Evolutionary conservation across 2,113 vertebrate genomes (phyloP).

Genomic region (Corynorhinus townsendii): DNA sequence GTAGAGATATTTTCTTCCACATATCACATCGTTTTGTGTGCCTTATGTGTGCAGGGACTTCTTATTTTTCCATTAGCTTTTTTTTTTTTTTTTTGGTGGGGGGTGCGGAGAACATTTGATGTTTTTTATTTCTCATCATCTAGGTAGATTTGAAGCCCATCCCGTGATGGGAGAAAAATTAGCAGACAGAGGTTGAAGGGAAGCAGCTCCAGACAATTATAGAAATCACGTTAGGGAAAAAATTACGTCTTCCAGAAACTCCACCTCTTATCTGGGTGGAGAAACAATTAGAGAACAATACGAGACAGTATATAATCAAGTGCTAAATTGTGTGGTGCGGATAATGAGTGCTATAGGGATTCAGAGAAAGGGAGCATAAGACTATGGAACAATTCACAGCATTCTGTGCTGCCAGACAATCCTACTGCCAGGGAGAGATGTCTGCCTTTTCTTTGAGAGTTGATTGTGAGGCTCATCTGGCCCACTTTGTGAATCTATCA

Average conservation of each 20-base stretch:
- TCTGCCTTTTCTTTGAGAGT: slow-evolving; percentile 10
- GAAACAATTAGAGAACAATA: slow-evolving; percentile 68
- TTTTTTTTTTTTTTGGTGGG: not conserved
- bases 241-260: slow-evolving; percentile 50
- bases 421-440: not conserved
- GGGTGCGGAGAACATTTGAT: not conserved
- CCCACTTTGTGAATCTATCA: slow-evolving; percentile 9
- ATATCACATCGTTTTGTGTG: not conserved
- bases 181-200: slow-evolving; percentile 38
- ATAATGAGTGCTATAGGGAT: slow-evolving; percentile 31
- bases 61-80: slow-evolving; percentile 2
- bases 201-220: slow-evolving; percentile 44
- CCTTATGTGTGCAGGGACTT: not conserved
- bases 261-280: slow-evolving; percentile 60
- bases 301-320: slow-evolving; percentile 55
- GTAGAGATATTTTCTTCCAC: not conserved
- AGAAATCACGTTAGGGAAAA: slow-evolving; percentile 52
- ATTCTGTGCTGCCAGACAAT: not conserved
- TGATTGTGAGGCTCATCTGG: slow-evolving; percentile 24
- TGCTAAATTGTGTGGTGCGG: not conserved
- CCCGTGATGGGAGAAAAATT: slow-evolving; percentile 33
- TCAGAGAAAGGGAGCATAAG: not conserved
- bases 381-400: not conserved
- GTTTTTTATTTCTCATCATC: slow-evolving; percentile 29
- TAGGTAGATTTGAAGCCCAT: slow-evolving; percentile 23